These are phyloP conservation scores for Tinea pellionella DNA, from an alignment of 2,888 invertebrate species.

Conservation along the genomic window DNA sequence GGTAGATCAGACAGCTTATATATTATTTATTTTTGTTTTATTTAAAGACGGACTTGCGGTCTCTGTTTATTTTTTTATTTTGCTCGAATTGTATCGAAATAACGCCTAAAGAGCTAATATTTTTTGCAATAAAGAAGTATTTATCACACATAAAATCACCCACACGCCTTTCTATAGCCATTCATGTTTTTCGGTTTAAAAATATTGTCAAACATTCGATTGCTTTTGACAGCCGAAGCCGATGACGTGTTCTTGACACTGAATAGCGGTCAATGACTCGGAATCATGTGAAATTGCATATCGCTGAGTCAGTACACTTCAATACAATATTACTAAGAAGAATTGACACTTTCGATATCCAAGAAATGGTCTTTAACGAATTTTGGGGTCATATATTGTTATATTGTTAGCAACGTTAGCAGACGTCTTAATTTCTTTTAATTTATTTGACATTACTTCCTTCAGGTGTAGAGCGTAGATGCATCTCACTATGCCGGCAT, in stretches of 20 bases:
- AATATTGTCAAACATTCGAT: slow-evolving; percentile 6
- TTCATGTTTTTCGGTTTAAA: background rate
- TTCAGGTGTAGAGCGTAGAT: no score
- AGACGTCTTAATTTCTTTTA: no score
- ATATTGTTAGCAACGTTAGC: no score
- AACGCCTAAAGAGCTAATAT: no score
- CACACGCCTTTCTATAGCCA: background rate
- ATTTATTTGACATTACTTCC: no score
- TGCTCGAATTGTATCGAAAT: no score
- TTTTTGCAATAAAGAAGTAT: no score
- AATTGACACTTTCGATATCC: slow-evolving; percentile 1
- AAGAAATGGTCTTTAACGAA: background rate
- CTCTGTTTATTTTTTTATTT: no score
- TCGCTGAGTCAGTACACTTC: slow-evolving; percentile 10
- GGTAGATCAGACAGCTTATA: background rate
- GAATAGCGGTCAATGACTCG: slow-evolving; percentile 8
- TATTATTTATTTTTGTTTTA: background rate
- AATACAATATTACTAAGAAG: background rate
- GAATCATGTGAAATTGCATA: slow-evolving; percentile 4
- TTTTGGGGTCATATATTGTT: background rate
- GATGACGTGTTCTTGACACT: slow-evolving; percentile 12
- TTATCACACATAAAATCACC: no score
- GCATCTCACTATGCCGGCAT: no score
- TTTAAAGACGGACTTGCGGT: no score
- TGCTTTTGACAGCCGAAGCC: slow-evolving; percentile 2